Base-by-base conservation (phyloP, 2,797 vertebrate genomes). In the Potorous gilbertii region DNA sequence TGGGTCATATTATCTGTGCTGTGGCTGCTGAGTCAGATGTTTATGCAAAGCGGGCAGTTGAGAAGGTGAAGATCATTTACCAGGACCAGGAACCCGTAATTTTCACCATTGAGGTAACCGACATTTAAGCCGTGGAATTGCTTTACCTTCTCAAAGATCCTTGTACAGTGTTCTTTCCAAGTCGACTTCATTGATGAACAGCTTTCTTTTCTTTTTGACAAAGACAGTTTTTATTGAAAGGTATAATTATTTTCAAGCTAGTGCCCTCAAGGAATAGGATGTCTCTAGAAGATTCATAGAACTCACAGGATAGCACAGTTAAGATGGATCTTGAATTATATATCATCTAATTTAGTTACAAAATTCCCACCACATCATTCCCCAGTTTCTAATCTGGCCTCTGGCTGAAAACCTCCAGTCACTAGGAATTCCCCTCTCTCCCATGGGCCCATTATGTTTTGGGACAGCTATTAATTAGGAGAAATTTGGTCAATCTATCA, bases 1-100 rank as follows among this genome's bases (percentile, higher is more conserved):
- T 99, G 94, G 99, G 99, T 93, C 98, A 99, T 95, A 94, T 99
- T 91, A 95, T 99, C 95, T 98, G 98, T 92, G 98, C 98, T 90
- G 98, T 99, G 93, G 97, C 97, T 27, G 98, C 99, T 1, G 98
- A 98, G 95, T 98, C 98, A 74, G 97, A 98, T 0, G 81, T 96
- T 54, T 98, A 98, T 94, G 99, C 98, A 34, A 98, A 98, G 94
- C 96, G 92, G 74, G 98, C 98, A 87, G 95, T 94, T 93, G 98
- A 97, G 94, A 98, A 98, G 97, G 98, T 99, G 90, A 98, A 98
- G 95, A 97, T 99, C 95, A 97, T 96, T 31, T 99, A 98, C 90
- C 98, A 99, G 96, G 94, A 94, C 1, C 95, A 98, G 96, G 98
- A 99, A 62, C 98, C 99, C 0, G 90, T 98, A 28, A 98, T 99